Conservation (phyloP, 2,888 invertebrate species). For the Apotomis capreana region DNA sequence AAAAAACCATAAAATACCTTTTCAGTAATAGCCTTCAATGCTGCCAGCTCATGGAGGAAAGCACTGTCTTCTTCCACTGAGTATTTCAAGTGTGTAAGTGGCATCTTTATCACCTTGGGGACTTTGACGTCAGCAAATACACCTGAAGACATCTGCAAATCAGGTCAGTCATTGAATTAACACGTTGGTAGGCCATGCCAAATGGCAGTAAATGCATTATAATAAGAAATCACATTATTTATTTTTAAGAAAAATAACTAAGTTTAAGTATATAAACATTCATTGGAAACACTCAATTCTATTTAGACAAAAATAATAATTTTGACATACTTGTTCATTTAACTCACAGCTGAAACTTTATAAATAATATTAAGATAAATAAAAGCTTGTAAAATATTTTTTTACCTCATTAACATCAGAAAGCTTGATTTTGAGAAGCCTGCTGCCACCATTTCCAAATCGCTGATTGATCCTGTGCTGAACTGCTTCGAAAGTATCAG, state of each 20-base stretch:
- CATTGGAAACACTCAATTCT: too few species aligned
- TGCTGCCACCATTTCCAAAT: conserved; percentile 84
- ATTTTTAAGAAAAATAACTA: too few species aligned
- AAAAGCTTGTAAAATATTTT: neutral
- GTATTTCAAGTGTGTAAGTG: conserved; percentile 64
- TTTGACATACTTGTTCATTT: too few species aligned
- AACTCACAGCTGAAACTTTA: too few species aligned
- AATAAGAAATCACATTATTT: too few species aligned
- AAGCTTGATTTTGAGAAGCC: conserved; percentile 85
- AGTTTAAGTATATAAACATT: too few species aligned
- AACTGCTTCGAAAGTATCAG: conserved; percentile 83
- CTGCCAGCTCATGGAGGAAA: conserved; percentile 85
- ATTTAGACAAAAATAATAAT: too few species aligned
- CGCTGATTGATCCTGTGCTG: conserved; percentile 84
- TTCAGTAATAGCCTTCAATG: conserved; percentile 82
- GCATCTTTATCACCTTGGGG: conserved; percentile 60
- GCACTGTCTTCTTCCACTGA: conserved; percentile 83
- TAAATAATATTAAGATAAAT: too few species aligned
- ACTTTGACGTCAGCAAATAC: conserved; percentile 67
- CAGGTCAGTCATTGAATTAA: neutral
- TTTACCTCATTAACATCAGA: conserved; percentile 86
- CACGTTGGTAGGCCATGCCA: neutral
- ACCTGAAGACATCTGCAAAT: conserved; percentile 66
- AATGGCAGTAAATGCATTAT: too few species aligned
- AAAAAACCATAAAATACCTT: conserved; percentile 61